Base-by-base conservation (phyloP, 2,888 invertebrate species). In the Dione vanillae region DNA sequence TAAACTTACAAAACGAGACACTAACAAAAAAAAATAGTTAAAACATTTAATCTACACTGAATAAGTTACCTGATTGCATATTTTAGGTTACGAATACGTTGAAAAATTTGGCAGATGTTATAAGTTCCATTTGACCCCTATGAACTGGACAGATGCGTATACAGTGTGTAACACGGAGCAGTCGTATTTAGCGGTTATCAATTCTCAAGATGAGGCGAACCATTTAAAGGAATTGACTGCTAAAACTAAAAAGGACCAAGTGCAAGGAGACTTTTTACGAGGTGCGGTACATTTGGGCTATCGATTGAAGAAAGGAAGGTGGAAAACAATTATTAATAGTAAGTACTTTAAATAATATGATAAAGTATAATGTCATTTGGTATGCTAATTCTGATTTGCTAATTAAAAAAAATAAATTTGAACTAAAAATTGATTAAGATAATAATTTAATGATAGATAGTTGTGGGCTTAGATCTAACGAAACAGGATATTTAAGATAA, bases 131-230 rank as follows among this genome's bases (percentile, higher is more conserved):
- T 69, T 83, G 19, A 77, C 75, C 0, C 87, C 88, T 0, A 78
- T 75, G 72, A 87, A 79, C 58, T 92, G 91, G 91, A 79, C 79
- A 0, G 87, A 89, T 0, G 91, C 91, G 0, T 82, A 82, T 43
- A 77, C 78, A 0, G 75, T 80, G 2, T 92, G 92, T 74, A 79
- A 78, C 35, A 81, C 83, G 0, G 91, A 91, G 69, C 83, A 84
- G 65, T 87, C 87, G 0, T 85, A 87, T 71, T 73, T 90, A 20
- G 87, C 88, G 8, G 78, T 90, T 14, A 82, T 88, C 43, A 85
- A 90, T 69, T 84, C 80, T 14, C 79, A 85, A 43, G 72, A 71
- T 0, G 90, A 91, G 69, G 85, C 85, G 0, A 76, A 83, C 1
- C 72, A 78, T 27, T 72, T 89, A 1, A 79, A 80, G 2, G 80